Percentiles rank a stretch among this genome's conserved stretches.
These are phyloP conservation scores for Rhyacichthys aspro DNA, from an alignment of 2,797 vertebrate species.

Conservation along the genomic window DNA sequence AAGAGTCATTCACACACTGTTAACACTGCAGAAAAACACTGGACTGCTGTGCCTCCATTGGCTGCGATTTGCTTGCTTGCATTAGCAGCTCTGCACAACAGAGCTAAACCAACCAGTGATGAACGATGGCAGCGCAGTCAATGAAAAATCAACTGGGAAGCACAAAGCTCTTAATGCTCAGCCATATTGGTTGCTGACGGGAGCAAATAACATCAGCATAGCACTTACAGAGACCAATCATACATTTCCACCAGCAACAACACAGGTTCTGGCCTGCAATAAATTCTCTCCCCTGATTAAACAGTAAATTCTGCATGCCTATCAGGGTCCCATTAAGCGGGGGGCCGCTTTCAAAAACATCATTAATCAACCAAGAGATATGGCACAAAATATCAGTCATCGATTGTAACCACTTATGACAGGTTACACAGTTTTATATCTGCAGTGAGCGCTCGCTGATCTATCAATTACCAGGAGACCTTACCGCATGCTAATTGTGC, in stretches of 20 bases:
- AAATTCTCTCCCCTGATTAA: conserved; percentile 95
- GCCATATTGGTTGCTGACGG: conserved; percentile 85
- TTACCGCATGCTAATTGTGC: conserved; percentile 97
- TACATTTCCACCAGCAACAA: conserved; percentile 76
- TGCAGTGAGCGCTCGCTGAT: conserved; percentile 94
- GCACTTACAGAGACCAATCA: conserved; percentile 83
- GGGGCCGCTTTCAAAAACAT: conserved; percentile 90
- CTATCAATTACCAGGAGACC: conserved; percentile 95
- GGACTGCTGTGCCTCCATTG: conserved; percentile 52
- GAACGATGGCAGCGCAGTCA: conserved; percentile 82
- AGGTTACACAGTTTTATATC: conserved; percentile 99
- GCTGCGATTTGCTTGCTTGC: conserved; percentile 45
- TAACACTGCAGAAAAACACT: conserved; percentile 37
- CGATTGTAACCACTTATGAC: conserved; percentile 99
- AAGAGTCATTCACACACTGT: conserved; percentile 32
- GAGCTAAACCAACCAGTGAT: conserved; percentile 75
- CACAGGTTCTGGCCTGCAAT: conserved; percentile 72
- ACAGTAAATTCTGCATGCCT: conserved; percentile 97
- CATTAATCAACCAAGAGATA: conserved; percentile 95
- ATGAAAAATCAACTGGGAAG: conserved; percentile 84
- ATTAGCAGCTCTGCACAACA: conserved; percentile 59
- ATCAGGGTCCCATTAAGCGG: conserved; percentile 95
- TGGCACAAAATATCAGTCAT: conserved; percentile 94
- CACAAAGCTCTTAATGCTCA: conserved; percentile 84
- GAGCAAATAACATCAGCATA: conserved; percentile 83